A percentile compares a stretch with the other conserved stretches of the same genome.
Evolutionary conservation across 2,113 vertebrate species (phyloP).

Genomic region (Sylvilagus bachmani): DNA sequence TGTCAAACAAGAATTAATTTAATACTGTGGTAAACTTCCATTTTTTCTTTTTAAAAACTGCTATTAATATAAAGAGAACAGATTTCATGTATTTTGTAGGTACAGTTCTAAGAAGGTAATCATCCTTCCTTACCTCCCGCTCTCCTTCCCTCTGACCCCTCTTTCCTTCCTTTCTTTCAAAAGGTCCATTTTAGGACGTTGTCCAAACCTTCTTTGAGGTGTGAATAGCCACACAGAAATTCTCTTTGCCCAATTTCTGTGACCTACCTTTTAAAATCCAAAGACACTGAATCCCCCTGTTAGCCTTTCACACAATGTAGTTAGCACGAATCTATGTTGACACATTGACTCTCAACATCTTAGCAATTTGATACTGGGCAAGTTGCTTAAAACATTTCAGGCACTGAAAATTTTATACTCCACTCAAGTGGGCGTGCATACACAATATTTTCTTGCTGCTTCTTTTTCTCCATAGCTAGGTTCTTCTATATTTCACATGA

Average conservation of each 20-base stretch:
- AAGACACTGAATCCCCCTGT: neutral
- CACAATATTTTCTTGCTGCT: neutral
- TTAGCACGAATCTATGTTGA: neutral
- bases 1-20: conserved; percentile 30
- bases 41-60: too few species aligned
- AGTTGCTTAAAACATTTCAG: neutral
- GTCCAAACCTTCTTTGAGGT: neutral
- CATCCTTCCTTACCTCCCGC: too few species aligned
- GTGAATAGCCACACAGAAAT: neutral
- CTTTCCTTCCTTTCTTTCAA: too few species aligned
- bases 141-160: too few species aligned
- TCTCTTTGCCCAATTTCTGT: neutral
- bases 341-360: neutral
- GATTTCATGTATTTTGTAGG: too few species aligned
- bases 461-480: neutral
- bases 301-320: neutral
- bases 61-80: too few species aligned
- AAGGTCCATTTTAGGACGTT: neutral
- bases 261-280: neutral
- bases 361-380: neutral
- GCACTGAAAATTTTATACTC: neutral
- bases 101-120: too few species aligned
- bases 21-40: neutral
- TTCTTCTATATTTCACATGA: neutral
- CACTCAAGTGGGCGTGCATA: neutral